Percentiles rank a stretch among this genome's conserved stretches.
These are phyloP conservation scores for Tetragnatha montana DNA, from an alignment of 2,888 invertebrate species.

Conservation along the genomic window DNA sequence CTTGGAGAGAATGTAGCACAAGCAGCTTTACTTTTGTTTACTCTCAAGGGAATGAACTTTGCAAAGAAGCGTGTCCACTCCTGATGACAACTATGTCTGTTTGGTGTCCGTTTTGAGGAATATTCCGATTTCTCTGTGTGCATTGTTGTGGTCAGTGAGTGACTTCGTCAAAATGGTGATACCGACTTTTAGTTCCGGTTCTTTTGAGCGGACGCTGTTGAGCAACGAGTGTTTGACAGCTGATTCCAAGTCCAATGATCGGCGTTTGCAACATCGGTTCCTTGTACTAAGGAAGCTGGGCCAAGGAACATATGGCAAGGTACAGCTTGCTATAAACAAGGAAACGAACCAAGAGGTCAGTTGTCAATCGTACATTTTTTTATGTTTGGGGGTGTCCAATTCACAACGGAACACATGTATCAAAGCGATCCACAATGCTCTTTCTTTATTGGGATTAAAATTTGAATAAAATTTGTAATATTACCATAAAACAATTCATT, in stretches of 20 bases:
- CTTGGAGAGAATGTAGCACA: constrained; percentile 37
- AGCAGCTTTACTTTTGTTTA: constrained; percentile 51
- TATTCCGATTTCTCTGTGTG: not conserved
- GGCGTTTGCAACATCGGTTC: constrained; percentile 81
- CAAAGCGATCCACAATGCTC: too few species aligned
- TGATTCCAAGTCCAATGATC: not conserved
- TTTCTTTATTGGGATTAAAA: too few species aligned
- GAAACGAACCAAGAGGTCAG: constrained; percentile 95
- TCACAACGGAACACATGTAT: too few species aligned
- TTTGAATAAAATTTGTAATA: too few species aligned
- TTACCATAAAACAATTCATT: too few species aligned
- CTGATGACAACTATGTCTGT: not conserved
- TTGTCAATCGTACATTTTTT: not conserved
- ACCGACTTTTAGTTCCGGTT: not conserved
- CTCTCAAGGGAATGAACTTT: constrained; percentile 60
- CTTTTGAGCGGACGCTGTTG: not conserved
- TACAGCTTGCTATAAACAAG: constrained; percentile 98
- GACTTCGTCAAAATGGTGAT: not conserved
- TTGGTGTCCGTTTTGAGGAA: not conserved
- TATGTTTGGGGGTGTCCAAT: too few species aligned
- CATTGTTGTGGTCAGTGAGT: not conserved
- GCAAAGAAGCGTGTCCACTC: not conserved
- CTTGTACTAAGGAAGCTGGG: constrained; percentile 97
- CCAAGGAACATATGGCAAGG: constrained; percentile 99
- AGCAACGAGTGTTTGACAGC: not conserved